phyloP scores from a whole-genome alignment of 2,113 vertebrate species.

The Mustelus asterias region DNA sequence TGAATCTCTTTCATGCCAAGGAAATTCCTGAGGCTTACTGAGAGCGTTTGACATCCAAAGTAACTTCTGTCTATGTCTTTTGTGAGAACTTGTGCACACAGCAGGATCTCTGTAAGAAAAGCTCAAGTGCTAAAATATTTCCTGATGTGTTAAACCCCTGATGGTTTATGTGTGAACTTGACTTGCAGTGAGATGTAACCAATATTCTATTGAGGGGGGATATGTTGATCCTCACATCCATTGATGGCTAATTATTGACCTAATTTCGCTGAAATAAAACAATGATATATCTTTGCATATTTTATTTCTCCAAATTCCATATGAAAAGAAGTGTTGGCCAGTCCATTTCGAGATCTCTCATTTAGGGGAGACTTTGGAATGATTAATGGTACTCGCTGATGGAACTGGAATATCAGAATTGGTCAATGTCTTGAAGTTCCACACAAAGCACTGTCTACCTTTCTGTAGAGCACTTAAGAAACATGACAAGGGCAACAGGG shows the following conservation, averaged over 20 bases:
- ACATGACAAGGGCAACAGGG: background rate
- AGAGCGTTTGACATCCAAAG: conserved; percentile 9
- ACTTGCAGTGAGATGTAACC: background rate
- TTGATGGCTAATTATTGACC: background rate
- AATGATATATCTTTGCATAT: background rate
- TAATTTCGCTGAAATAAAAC: background rate
- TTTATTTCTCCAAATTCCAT: background rate
- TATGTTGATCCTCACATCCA: background rate
- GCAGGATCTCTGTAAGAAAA: conserved; percentile 36
- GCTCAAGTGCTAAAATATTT: conserved; percentile 27
- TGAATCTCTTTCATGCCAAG: conserved; percentile 30
- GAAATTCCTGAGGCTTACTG: background rate
- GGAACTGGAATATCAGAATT: background rate
- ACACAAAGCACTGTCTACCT: background rate
- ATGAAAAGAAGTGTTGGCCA: background rate
- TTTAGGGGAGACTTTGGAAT: background rate
- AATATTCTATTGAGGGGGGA: background rate
- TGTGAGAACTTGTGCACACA: conserved; percentile 22
- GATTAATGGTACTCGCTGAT: background rate
- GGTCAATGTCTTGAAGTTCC: background rate
- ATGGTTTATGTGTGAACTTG: background rate
- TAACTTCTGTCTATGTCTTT: conserved; percentile 15
- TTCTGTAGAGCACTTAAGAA: background rate
- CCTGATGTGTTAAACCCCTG: conserved; percentile 19
- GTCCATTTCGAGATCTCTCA: background rate